These are phyloP conservation scores for Puma concolor DNA, from an alignment of 2,113 vertebrate species.

Conservation along the genomic window DNA sequence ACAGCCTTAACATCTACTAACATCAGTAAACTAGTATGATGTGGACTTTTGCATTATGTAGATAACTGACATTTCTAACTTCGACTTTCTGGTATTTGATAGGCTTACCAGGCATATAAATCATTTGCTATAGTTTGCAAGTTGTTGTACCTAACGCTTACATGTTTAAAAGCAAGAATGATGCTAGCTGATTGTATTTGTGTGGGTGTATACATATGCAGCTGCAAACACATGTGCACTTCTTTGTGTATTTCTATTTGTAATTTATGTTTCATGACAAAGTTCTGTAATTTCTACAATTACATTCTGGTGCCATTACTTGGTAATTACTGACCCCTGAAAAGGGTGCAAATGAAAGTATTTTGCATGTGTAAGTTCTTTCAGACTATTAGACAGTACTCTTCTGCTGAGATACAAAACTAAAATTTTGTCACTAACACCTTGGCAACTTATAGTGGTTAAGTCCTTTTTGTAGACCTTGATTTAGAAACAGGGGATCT, in stretches of 20 bases:
- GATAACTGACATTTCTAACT: background rate
- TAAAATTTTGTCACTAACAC: background rate
- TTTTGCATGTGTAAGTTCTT: conserved; percentile 33
- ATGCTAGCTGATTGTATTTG: conserved; percentile 29
- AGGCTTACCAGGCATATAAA: background rate
- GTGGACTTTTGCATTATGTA: background rate
- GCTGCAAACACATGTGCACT: background rate
- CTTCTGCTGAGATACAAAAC: conserved; percentile 2
- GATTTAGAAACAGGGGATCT: conserved; percentile 2
- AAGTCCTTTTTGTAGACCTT: background rate
- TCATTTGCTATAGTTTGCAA: conserved; percentile 2
- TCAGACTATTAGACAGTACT: background rate
- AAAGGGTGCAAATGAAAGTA: conserved; percentile 33
- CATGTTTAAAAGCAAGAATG: background rate
- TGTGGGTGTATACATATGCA: background rate
- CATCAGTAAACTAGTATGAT: background rate
- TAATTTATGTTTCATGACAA: background rate
- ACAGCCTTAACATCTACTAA: background rate
- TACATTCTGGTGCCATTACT: background rate
- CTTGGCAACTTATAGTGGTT: background rate
- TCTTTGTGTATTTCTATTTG: background rate
- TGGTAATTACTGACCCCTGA: background rate
- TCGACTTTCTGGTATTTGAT: conserved; percentile 39
- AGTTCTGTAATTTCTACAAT: conserved; percentile 33
- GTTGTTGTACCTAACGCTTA: background rate